Evolutionary conservation across 1,140 invertebrate genomes (phyloP), one percentile per base, ranked within the genome.

Genomic region (Andricus grossulariae): DNA sequence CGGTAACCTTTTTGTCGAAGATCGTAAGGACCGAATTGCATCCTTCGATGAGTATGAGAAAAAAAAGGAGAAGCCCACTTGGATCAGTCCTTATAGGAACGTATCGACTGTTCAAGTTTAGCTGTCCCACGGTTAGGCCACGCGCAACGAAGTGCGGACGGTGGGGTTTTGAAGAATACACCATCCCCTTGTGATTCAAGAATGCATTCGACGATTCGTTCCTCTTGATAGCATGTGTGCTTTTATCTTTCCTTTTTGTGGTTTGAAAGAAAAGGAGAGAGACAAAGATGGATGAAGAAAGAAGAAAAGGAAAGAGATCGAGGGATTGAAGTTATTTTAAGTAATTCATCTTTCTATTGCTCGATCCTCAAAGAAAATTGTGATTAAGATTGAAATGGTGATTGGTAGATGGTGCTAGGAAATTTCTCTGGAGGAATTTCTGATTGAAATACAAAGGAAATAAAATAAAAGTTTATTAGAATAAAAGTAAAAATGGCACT

Each of bases 1-100:
- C 25, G 45, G 60, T 39, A 66, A 66, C 25, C 60, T 66, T 66
- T 66, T 66, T 66, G 60, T 45, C 4, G 32, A 66, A 39, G 60
- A 66, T 66, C 25, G 25, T 66, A 66, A 66, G 60, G 60, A 66
- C 60, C 60, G 60, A 66, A 66, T 66, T 66, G 60, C 60, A 39
- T 66, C 60, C 60, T 66, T 66, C 25, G 60, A 66, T 66, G 60
- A 66, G 60, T 66, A 66, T 66, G 13, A 15, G n/a, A 66, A 39
- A 66, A 66, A 39, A 66, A 11, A 45, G 8, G 39, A 66, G 25
- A 66, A 5, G 39, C 60, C 32, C 12, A 15, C 60, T 66, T 39
- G 60, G 60, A 66, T 66, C 60, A 66, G 60, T n/a, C 60, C 60
- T 66, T 66, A 66, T 66, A 66, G 60, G 60, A 66, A 66, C 13